Conservation (phyloP, 2,797 vertebrate genomes). For the Gymnoscopelus braueri region DNA sequence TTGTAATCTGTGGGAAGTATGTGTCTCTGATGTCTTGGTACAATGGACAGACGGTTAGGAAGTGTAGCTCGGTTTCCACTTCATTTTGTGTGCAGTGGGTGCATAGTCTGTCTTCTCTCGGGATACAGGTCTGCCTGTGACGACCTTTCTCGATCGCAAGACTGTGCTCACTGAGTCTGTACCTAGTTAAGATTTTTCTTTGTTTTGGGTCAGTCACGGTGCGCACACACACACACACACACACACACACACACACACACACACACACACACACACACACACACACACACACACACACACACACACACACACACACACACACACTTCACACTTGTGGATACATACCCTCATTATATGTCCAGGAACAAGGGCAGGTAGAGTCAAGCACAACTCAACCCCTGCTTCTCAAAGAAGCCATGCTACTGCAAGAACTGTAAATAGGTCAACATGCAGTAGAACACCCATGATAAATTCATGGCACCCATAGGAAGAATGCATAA, state of each 20-base stretch:
- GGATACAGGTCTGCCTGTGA: too few relatives aligned
- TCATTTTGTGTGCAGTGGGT: too few relatives aligned
- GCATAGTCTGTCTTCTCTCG: too few relatives aligned
- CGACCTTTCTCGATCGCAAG: too few relatives aligned
- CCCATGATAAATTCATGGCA: conserved; percentile 63
- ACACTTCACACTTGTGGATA: background rate
- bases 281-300: too few relatives aligned
- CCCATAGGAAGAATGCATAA: conserved; percentile 42
- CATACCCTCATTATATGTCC: background rate
- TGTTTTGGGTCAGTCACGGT: too few relatives aligned
- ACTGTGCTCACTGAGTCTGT: too few relatives aligned
- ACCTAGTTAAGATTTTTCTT: too few relatives aligned
- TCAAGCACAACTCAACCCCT: conserved; percentile 10
- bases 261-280: conserved; percentile 18
- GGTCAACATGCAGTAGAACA: conserved; percentile 63
- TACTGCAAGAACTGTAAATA: conserved; percentile 34
- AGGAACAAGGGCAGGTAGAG: conserved; percentile 18
- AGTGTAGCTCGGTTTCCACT: too few relatives aligned
- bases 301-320: background rate
- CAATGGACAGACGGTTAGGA: too few relatives aligned
- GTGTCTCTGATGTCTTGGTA: too few relatives aligned
- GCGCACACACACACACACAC: background rate
- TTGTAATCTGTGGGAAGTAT: too few relatives aligned
- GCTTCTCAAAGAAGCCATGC: background rate
- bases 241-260: conserved; percentile 7